A percentile compares a stretch with the other conserved stretches of the same genome.
phyloP scores from a whole-genome alignment of 2,888 invertebrate genomes.

The Pyrrhia umbra region DNA sequence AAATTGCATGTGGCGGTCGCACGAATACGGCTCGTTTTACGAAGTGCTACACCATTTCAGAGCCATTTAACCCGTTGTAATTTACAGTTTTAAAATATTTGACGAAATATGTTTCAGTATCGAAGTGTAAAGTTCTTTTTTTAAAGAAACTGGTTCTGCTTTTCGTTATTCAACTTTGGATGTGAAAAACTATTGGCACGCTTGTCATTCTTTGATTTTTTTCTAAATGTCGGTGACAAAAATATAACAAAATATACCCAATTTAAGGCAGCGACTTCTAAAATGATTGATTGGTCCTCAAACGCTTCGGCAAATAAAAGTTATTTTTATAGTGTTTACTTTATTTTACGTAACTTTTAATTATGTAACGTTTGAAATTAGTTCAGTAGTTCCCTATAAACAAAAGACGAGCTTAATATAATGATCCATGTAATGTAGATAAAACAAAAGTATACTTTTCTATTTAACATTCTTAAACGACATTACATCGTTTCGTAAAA shows the following conservation, averaged over 20 bases:
- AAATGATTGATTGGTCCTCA: no score
- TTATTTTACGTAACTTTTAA: no score
- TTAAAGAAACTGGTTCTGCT: not conserved
- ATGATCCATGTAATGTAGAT: no score
- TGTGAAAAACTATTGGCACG: no score
- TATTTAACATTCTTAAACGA: conserved; percentile 15
- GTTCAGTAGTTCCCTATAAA: not conserved
- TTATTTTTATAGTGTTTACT: no score
- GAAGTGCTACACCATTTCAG: conserved; percentile 61
- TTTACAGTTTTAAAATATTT: conserved; percentile 51
- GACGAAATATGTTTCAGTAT: conserved; percentile 27
- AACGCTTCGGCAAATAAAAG: no score
- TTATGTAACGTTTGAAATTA: no score
- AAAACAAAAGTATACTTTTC: conserved; percentile 4
- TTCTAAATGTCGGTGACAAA: no score
- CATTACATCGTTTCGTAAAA: not conserved
- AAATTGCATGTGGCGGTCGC: conserved; percentile 72
- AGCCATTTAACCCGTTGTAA: conserved; percentile 54
- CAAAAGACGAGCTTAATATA: no score
- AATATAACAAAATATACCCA: no score
- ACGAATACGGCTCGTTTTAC: conserved; percentile 64
- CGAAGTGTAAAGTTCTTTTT: not conserved
- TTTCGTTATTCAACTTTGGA: not conserved
- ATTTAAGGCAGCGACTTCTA: no score
- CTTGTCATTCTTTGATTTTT: no score